These are phyloP conservation scores for Drosophila cardini DNA, from an alignment of 1,140 invertebrate genomes.

Conservation along the genomic window DNA sequence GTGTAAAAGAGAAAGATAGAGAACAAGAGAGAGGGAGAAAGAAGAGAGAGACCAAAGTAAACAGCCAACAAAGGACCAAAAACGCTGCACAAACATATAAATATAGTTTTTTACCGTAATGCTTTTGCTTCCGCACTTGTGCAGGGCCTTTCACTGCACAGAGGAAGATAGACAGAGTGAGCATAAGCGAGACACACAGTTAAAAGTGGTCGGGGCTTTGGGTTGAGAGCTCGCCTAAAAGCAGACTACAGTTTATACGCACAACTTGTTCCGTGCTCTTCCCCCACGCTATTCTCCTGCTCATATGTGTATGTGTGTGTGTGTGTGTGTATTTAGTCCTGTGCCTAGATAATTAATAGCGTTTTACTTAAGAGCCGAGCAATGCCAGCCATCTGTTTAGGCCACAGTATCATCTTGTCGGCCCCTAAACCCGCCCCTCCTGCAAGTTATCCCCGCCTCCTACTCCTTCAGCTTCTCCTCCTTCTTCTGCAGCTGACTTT, in stretches of 20 bases:
- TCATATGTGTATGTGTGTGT: slow-evolving; percentile 11
- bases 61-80: slow-evolving; percentile 47
- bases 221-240: slow-evolving; percentile 42
- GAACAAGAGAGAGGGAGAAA: not conserved
- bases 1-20: not conserved
- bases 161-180: not conserved
- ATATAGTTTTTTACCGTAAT: slow-evolving; percentile 60
- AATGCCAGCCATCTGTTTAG: slow-evolving; percentile 79
- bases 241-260: slow-evolving; percentile 39
- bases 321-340: slow-evolving; percentile 17
- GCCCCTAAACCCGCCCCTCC: slow-evolving; percentile 20
- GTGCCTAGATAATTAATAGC: slow-evolving; percentile 75
- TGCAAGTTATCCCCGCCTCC: not conserved
- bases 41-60: slow-evolving; percentile 5
- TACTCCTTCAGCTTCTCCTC: not conserved
- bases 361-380: slow-evolving; percentile 77
- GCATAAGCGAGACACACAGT: not conserved
- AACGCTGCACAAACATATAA: slow-evolving; percentile 53
- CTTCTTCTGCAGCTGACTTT: too few relatives aligned
- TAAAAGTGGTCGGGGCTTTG: slow-evolving; percentile 6
- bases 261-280: not conserved
- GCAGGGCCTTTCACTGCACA: slow-evolving; percentile 22
- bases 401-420: slow-evolving; percentile 42
- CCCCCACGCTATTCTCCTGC: not conserved
- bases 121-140: slow-evolving; percentile 74